A percentile compares a stretch with the other conserved stretches of the same genome.
phyloP scores from a whole-genome alignment of 2,797 vertebrate species.

The Eurystomus glaucurus region DNA sequence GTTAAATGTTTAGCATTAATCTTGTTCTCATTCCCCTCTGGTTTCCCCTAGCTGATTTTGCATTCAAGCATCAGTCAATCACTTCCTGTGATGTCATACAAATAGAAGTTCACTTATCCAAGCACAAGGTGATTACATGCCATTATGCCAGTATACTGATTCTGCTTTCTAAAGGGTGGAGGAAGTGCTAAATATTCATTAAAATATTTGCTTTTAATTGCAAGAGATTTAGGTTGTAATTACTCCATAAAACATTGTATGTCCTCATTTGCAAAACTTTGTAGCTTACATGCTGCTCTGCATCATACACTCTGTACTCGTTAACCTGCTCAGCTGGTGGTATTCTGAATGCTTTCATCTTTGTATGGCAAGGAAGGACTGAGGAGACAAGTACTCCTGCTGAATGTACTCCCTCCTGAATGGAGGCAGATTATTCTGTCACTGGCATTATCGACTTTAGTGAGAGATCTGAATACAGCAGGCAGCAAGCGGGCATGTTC shows the following conservation, averaged over 20 bases:
- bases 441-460: neutral
- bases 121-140: neutral
- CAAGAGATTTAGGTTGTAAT: neutral
- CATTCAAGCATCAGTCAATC: conserved; percentile 6
- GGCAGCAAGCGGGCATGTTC: neutral
- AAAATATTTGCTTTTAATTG: neutral
- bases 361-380: neutral
- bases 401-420: neutral
- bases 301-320: neutral
- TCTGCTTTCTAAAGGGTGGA: neutral
- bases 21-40: conserved; percentile 8
- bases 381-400: neutral
- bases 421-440: neutral
- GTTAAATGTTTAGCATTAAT: neutral
- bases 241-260: neutral
- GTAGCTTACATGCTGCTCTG: neutral
- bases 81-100: conserved; percentile 9
- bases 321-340: neutral
- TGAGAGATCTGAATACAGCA: neutral
- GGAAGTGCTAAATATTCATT: neutral
- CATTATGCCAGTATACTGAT: neutral
- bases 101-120: neutral
- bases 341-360: neutral
- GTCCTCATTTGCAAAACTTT: neutral
- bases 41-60: conserved; percentile 23